Base-by-base conservation (phyloP, 2,888 invertebrate genomes). In the Bembecia ichneumoniformis region DNA sequence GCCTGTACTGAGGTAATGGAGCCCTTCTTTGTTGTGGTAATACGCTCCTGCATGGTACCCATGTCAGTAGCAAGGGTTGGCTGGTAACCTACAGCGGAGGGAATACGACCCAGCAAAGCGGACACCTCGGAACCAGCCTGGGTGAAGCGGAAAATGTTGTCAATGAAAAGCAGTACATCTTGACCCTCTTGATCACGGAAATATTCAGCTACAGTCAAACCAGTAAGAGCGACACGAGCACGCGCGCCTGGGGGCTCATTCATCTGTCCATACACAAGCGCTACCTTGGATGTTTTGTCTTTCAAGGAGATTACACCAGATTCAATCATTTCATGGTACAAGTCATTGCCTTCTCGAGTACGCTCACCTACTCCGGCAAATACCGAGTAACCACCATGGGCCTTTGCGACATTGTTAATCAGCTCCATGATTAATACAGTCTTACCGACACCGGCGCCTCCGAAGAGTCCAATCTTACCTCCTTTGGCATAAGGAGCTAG, bases 11-110 rank as follows among this genome's bases (percentile, higher is more conserved):
- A 97, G 54, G 97, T 98, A 72, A 97, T 97, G 63, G 96, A 95
- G 60, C 96, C 96, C 80, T 94, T 94, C 79, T 92, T 95, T 60
- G 97, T 97, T 63, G 97, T 96, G 57, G 97, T 97, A 82, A 97
- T 97, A 75, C 96, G 91, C 83, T 98, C 97, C 91, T 98, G 97
- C 97, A 97, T 96, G 71, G 94, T 92, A 92, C 97, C 97, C 97
- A 97, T 97, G 90, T 97, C 97, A 74, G 97, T 97, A 67, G 96
- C 96, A 77, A 97, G 82, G 13, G 97, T 98, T 49, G 97, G 97
- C 77, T 98, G 97, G 82, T 98, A 97, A 76, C 97, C 97, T 71
- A 98, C 97, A 74, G 97, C 97, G 52, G 95, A 95, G 60, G 97
- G 97, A 73, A 98, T 97, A 91, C 97, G 96, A 79, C 97, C 97